phyloP scores from a whole-genome alignment of 2,888 invertebrate genomes.

The Phalangium opilio region DNA sequence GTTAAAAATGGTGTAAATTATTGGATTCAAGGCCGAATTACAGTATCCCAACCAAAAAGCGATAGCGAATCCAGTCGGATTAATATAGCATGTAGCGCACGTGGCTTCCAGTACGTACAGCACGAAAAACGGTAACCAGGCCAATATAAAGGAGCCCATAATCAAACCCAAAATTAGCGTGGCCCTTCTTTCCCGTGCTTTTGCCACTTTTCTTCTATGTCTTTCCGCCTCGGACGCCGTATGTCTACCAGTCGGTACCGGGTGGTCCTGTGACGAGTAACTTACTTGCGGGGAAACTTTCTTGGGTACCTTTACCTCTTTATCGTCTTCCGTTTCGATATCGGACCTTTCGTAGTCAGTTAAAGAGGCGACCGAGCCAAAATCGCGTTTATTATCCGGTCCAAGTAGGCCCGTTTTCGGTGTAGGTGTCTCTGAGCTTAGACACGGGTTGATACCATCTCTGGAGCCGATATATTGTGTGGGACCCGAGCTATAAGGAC shows the following conservation, averaged over 20 bases:
- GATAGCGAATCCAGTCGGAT: constrained; percentile 55
- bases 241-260: no score
- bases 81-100: constrained; percentile 36
- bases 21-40: constrained; percentile 86
- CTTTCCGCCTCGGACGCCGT: constrained; percentile 63
- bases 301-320: neutral
- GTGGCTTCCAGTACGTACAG: constrained; percentile 74
- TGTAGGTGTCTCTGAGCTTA: no score
- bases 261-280: no score
- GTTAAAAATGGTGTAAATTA: constrained; percentile 90
- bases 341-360: neutral
- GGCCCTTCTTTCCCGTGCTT: constrained; percentile 90
- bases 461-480: no score
- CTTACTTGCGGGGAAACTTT: neutral
- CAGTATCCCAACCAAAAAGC: constrained; percentile 96
- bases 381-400: neutral
- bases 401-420: no score
- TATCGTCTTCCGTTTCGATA: neutral
- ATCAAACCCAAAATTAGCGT: constrained; percentile 91
- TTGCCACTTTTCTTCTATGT: constrained; percentile 77
- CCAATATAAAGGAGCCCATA: constrained; percentile 95
- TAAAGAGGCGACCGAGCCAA: neutral
- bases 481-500: no score
- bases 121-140: constrained; percentile 97
- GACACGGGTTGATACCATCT: no score